A percentile compares a stretch with the other conserved stretches of the same genome.
Conservation (phyloP, 1,140 invertebrate genomes). For the Nylanderia fulva region DNA sequence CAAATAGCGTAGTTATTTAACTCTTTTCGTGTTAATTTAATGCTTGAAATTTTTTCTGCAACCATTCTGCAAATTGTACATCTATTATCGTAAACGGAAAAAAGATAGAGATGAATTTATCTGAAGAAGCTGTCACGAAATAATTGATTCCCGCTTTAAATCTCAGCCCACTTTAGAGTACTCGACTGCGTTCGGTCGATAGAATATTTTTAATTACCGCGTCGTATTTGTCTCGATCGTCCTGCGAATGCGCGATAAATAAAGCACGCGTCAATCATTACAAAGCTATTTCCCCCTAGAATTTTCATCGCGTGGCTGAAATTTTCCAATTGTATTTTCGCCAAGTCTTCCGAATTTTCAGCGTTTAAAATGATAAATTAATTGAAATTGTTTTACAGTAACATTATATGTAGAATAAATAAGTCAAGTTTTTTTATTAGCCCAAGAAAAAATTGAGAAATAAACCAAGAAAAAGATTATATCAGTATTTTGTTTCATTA, state of each 20-base stretch:
- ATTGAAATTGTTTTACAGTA: neutral
- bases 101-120: conserved; percentile 9
- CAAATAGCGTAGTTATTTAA: neutral
- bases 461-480: neutral
- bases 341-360: neutral
- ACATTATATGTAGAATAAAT: neutral
- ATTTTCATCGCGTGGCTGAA: neutral
- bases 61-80: conserved; percentile 1
- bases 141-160: conserved; percentile 51
- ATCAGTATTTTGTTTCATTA: neutral
- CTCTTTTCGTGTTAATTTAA: neutral
- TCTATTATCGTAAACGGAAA: neutral
- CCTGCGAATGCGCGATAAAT: conserved; percentile 62
- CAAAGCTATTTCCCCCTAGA: neutral
- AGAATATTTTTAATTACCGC: conserved; percentile 82
- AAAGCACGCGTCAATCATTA: conserved; percentile 54
- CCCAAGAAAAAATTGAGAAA: neutral
- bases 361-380: conserved; percentile 31
- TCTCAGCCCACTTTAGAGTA: neutral
- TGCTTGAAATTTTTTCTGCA: neutral
- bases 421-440: neutral
- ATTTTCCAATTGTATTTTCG: conserved; percentile 43
- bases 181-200: conserved; percentile 69
- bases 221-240: conserved; percentile 36
- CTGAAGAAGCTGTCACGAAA: conserved; percentile 11